A percentile compares a stretch with the other conserved stretches of the same genome.
These are phyloP conservation scores for Atherinosoma microstoma DNA, from an alignment of 2,797 vertebrate genomes.

Conservation along the genomic window DNA sequence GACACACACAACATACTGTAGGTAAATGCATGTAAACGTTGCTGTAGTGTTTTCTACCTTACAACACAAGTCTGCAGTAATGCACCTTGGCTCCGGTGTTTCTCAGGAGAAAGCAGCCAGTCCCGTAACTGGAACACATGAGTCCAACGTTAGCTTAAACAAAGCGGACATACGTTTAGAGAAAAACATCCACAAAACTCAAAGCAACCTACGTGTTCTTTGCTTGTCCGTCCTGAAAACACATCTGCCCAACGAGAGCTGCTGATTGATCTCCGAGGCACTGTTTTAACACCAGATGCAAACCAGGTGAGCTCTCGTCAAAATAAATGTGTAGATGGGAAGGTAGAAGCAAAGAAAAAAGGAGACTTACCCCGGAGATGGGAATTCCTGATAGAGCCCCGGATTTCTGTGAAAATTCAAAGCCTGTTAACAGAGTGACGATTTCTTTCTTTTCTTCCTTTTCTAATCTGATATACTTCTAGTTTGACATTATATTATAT, in stretches of 20 bases:
- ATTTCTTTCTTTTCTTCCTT: not conserved
- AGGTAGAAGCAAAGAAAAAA: not conserved
- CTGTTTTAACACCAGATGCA: slow-evolving; percentile 68
- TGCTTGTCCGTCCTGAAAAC: slow-evolving; percentile 94
- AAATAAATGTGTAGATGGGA: not conserved
- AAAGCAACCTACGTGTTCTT: slow-evolving; percentile 92
- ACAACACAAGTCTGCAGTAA: not conserved
- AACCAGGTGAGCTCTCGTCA: not conserved
- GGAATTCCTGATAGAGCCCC: slow-evolving; percentile 93
- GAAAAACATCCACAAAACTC: not conserved
- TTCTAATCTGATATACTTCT: not conserved
- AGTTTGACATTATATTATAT: not conserved
- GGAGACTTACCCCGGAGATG: slow-evolving; percentile 93
- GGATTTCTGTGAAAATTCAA: slow-evolving; percentile 86
- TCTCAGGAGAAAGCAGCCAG: slow-evolving; percentile 95
- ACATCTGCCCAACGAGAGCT: slow-evolving; percentile 98
- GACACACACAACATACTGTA: not conserved
- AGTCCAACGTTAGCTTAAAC: not conserved
- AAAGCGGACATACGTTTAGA: not conserved
- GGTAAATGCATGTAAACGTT: not conserved
- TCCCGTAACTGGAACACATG: slow-evolving; percentile 89
- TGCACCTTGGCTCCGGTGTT: slow-evolving; percentile 94
- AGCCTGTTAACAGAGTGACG: not conserved
- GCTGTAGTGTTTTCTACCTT: not conserved
- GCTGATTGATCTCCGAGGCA: slow-evolving; percentile 98